A percentile compares a stretch with the other conserved stretches of the same genome.
Evolutionary conservation across 2,888 invertebrate species (phyloP).

Genomic region (Onchidella celtica): DNA sequence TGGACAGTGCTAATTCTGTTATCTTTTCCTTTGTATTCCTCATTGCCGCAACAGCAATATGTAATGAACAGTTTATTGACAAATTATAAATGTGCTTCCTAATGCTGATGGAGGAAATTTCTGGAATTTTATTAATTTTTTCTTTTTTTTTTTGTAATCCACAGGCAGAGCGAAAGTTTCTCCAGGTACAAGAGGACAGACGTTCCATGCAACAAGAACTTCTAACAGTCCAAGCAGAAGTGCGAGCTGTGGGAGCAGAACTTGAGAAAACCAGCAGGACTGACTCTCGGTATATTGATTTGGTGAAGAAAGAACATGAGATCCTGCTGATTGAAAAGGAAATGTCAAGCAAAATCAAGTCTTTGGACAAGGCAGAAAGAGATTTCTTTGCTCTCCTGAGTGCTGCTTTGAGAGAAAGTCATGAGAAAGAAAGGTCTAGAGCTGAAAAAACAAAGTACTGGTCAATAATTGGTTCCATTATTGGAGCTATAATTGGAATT

Average conservation of each 20-base stretch:
- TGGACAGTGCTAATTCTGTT: no score
- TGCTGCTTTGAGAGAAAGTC: slow-evolving; percentile 88
- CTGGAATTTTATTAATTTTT: slow-evolving; percentile 28
- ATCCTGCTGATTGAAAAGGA: slow-evolving; percentile 78
- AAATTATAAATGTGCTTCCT: no score
- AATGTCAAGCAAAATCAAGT: slow-evolving; percentile 84
- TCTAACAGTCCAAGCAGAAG: slow-evolving; percentile 69
- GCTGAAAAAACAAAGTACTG: slow-evolving; percentile 92
- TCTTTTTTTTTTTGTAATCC: slow-evolving; percentile 41
- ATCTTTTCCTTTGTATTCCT: no score
- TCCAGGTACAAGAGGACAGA: slow-evolving; percentile 69
- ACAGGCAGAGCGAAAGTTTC: slow-evolving; percentile 76
- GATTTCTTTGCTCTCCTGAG: slow-evolving; percentile 86
- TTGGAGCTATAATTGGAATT: slow-evolving; percentile 85
- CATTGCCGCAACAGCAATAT: no score
- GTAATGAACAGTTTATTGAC: no score
- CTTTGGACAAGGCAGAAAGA: slow-evolving; percentile 88
- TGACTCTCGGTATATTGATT: slow-evolving; percentile 87
- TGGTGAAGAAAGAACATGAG: slow-evolving; percentile 85
- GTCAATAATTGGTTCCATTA: slow-evolving; percentile 87
- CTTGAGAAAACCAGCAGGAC: slow-evolving; percentile 89
- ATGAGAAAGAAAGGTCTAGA: slow-evolving; percentile 90
- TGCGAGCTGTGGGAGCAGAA: slow-evolving; percentile 88
- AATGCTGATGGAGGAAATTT: not conserved
- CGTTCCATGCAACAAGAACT: slow-evolving; percentile 68